phyloP scores from a whole-genome alignment of 2,113 vertebrate species.

The Myiozetetes cayanensis region DNA sequence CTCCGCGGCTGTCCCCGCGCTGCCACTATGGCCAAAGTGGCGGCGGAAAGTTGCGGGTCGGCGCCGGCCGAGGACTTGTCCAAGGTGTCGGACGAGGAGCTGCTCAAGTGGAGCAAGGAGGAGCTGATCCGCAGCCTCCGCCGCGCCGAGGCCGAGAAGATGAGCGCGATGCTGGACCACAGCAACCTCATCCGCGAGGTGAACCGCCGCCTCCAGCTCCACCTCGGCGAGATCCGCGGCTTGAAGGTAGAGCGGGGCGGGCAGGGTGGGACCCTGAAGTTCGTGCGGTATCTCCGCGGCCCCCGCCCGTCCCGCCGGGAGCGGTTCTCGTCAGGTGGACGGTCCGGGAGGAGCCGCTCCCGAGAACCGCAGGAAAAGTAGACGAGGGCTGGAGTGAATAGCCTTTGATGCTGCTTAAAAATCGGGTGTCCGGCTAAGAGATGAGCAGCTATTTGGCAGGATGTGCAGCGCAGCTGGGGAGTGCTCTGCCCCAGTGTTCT shows the following conservation, averaged over 20 bases:
- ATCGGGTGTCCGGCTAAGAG: not conserved
- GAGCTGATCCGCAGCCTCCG: constrained; percentile 91
- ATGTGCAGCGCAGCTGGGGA: not conserved
- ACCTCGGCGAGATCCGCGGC: constrained; percentile 93
- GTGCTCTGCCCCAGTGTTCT: not conserved
- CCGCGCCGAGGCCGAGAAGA: constrained; percentile 91
- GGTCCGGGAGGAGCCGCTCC: not conserved
- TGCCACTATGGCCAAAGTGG: constrained; percentile 71
- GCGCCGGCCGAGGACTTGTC: constrained; percentile 83
- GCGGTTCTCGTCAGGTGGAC: not conserved
- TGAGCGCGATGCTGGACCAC: constrained; percentile 96
- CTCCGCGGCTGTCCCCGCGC: not conserved
- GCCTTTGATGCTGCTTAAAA: not conserved
- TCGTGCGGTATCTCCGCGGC: not conserved
- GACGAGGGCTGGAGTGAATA: not conserved
- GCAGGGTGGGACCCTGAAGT: constrained; percentile 1
- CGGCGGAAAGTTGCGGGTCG: constrained; percentile 48
- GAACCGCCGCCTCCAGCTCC: constrained; percentile 94
- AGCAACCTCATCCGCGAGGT: constrained; percentile 96
- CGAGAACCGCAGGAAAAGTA: not conserved
- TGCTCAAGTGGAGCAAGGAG: constrained; percentile 92
- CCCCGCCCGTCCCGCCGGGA: not conserved
- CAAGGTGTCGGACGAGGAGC: constrained; percentile 89
- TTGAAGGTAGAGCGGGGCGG: constrained; percentile 84
- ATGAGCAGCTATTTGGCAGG: fast-evolving